Percentiles rank a stretch among this genome's conserved stretches.
These are phyloP conservation scores for Periphyllus acericola DNA, from an alignment of 2,888 invertebrate genomes.

Conservation along the genomic window DNA sequence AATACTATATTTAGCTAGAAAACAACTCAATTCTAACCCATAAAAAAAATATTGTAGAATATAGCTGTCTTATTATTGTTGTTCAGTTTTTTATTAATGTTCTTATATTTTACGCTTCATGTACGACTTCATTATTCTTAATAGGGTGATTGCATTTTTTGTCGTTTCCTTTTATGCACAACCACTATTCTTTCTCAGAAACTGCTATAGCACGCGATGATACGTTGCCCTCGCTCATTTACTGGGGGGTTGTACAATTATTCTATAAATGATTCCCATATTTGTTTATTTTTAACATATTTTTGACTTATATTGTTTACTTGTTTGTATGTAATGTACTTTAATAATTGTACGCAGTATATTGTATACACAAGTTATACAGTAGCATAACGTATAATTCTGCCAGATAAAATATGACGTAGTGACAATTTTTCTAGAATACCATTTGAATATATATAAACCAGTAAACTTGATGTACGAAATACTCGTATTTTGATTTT, in stretches of 20 bases:
- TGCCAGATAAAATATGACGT: no score
- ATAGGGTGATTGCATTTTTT: constrained; percentile 25
- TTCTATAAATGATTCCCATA: background rate
- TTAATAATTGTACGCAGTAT: no score
- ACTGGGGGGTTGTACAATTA: background rate
- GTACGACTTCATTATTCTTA: constrained; percentile 39
- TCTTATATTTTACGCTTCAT: constrained; percentile 32
- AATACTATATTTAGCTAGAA: background rate
- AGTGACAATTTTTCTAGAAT: no score
- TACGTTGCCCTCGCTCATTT: background rate
- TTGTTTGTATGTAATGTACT: no score
- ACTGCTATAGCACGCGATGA: constrained; percentile 26
- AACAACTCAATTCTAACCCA: background rate
- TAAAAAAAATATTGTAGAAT: constrained; percentile 3
- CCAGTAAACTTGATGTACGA: no score
- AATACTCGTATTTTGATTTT: no score
- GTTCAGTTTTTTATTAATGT: constrained; percentile 48
- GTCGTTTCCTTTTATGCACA: background rate
- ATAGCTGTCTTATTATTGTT: constrained; percentile 9
- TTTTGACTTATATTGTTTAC: background rate
- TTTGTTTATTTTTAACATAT: background rate
- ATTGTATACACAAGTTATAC: no score
- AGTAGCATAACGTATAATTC: no score
- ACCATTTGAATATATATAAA: no score
- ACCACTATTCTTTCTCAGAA: background rate